phyloP scores from a whole-genome alignment of 1,140 invertebrate species.

The Magallana angulata region DNA sequence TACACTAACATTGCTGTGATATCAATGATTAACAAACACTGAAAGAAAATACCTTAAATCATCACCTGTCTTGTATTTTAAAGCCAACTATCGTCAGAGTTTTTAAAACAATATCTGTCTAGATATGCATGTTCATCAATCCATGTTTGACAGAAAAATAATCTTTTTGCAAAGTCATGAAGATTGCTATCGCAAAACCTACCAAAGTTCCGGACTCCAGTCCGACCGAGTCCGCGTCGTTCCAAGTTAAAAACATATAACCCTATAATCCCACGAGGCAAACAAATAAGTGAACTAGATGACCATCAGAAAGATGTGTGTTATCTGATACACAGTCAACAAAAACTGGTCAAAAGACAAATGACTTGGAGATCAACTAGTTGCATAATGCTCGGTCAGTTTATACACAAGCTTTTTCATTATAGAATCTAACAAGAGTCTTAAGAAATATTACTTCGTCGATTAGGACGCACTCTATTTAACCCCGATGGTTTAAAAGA shows the following conservation, averaged over 20 bases:
- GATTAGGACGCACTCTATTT: constrained; percentile 27
- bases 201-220: background rate
- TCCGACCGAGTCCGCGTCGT: background rate
- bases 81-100: background rate
- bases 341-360: background rate
- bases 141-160: constrained; percentile 10
- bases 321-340: background rate
- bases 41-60: background rate
- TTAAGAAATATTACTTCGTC: background rate
- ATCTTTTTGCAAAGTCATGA: constrained; percentile 1
- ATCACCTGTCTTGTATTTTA: constrained; percentile 15
- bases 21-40: no score
- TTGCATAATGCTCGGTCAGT: background rate
- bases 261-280: background rate
- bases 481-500: constrained; percentile 7
- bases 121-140: background rate
- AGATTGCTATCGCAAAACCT: background rate
- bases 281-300: background rate
- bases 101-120: background rate
- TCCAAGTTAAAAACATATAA: background rate
- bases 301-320: constrained; percentile 7
- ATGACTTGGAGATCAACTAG: background rate
- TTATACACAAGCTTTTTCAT: background rate
- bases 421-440: background rate
- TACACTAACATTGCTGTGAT: no score